Evolutionary conservation across 1,140 invertebrate species (phyloP).

Genomic region (Planococcus citri): DNA sequence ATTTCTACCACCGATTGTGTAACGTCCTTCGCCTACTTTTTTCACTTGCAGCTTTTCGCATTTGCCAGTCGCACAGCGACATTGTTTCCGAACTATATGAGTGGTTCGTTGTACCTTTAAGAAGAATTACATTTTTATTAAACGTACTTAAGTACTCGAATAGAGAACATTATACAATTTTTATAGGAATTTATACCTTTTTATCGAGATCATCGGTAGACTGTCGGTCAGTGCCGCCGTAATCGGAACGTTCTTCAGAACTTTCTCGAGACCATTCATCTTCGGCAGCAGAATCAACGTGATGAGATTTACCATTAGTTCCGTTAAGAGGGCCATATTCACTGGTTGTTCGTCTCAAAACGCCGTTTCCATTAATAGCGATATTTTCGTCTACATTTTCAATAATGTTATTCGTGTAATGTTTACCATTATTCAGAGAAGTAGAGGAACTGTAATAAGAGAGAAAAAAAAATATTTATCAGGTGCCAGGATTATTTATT

Average conservation of each 20-base stretch:
- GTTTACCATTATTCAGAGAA: background rate
- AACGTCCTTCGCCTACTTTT: conserved; percentile 67
- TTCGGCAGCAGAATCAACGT: conserved; percentile 44
- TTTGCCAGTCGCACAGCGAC: conserved; percentile 52
- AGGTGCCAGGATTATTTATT: no score
- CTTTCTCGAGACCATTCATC: conserved; percentile 54
- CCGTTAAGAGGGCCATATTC: conserved; percentile 35
- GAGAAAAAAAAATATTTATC: background rate
- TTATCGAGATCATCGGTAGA: conserved; percentile 47
- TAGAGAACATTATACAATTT: background rate
- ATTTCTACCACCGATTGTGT: conserved; percentile 65
- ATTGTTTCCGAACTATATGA: conserved; percentile 50
- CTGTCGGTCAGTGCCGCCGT: conserved; percentile 30
- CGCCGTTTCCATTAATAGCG: conserved; percentile 22
- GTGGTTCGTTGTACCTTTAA: conserved; percentile 52
- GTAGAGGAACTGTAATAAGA: background rate
- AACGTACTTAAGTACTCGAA: background rate
- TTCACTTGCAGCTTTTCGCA: conserved; percentile 58
- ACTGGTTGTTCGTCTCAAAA: conserved; percentile 37
- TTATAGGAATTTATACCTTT: conserved; percentile 29
- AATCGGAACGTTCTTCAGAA: conserved; percentile 44
- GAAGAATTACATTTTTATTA: background rate
- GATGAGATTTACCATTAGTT: background rate
- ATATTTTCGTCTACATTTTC: background rate
- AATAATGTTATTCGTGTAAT: background rate